Base-by-base conservation (phyloP, 2,888 invertebrate genomes). In the Pachliopta kotzebuea region DNA sequence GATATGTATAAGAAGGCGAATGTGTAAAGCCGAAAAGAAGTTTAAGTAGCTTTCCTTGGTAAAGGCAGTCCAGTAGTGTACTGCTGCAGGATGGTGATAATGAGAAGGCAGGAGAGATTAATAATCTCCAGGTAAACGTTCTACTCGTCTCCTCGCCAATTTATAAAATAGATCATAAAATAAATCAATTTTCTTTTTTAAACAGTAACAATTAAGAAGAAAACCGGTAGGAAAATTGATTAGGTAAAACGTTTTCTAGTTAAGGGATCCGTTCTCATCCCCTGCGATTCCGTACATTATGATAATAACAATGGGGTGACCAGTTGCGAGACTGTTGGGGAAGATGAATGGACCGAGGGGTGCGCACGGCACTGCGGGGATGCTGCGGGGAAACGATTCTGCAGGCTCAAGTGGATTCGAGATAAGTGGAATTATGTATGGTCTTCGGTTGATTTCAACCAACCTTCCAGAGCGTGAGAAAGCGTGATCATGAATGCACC, bases 301-400 rank as follows among this genome's bases (percentile, higher is more conserved):
- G 67, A 56, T 71, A 72, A 73, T 72, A 68, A 63, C 67, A 68
- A 69, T 72, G 70, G 75, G 71, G 68, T 71, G 71, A 74, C 67
- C 62, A 61, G 57, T 53, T 18, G 42, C 59, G 56, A 49, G 52
- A 26, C 18, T 29, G 57, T 59, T 42, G 67, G 65, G 62, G 66
- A 73, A 72, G 74, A 77, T 68, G 60, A 70, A 75, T 73, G 73
- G 68, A 67, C 57, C 45, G 65, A 61, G 62, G 80, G 80, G 80
- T 78, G 78, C 79, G 75, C 76, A 74, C 71, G 63, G 71, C 20
- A 68, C 66, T 56, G 50, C 62, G 60, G 29, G 20, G 71, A 60
- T 54, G 58, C 56, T 57, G 72, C 71, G 69, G 63, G 67, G 69
- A 77, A 74, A 72, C 73, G 76, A 77, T 76, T 79, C 37, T 76